These are phyloP conservation scores for Sarcophaga peregrina DNA, from an alignment of 1,140 invertebrate genomes.

Conservation along the genomic window DNA sequence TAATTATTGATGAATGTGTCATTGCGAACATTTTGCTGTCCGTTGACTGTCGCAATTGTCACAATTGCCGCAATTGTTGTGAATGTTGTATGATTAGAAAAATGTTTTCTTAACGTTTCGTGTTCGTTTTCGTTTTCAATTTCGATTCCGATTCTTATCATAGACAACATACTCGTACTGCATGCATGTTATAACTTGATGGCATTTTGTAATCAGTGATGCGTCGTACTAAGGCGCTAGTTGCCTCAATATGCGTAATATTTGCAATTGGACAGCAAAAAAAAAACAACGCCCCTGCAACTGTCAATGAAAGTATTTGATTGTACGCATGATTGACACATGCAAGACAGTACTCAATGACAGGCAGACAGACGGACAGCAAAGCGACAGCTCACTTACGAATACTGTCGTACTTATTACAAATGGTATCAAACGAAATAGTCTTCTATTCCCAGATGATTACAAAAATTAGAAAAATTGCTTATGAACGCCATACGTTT, in stretches of 20 bases:
- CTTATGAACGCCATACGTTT: too few species aligned
- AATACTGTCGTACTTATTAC: too few species aligned
- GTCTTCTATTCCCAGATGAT: too few species aligned
- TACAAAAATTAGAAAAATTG: too few species aligned
- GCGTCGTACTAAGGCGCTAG: not conserved
- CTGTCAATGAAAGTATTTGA: slow-evolving; percentile 18
- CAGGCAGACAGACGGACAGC: too few species aligned
- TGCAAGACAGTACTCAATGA: not conserved
- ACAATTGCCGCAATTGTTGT: not conserved
- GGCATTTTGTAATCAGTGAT: not conserved
- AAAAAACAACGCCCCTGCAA: not conserved
- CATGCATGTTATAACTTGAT: not conserved
- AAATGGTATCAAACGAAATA: too few species aligned
- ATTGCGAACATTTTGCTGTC: not conserved
- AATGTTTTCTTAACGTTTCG: too few species aligned
- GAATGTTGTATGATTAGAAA: too few species aligned
- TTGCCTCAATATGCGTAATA: not conserved
- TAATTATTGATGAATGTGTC: slow-evolving; percentile 9
- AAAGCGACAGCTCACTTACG: not conserved
- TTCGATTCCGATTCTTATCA: too few species aligned
- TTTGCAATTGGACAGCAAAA: not conserved
- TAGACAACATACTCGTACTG: too few species aligned
- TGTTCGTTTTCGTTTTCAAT: not conserved
- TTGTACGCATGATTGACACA: slow-evolving; percentile 1
- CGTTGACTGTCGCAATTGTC: not conserved